Evolutionary conservation across 2,797 vertebrate genomes (phyloP).

Genomic region (Forpus xanthops): DNA sequence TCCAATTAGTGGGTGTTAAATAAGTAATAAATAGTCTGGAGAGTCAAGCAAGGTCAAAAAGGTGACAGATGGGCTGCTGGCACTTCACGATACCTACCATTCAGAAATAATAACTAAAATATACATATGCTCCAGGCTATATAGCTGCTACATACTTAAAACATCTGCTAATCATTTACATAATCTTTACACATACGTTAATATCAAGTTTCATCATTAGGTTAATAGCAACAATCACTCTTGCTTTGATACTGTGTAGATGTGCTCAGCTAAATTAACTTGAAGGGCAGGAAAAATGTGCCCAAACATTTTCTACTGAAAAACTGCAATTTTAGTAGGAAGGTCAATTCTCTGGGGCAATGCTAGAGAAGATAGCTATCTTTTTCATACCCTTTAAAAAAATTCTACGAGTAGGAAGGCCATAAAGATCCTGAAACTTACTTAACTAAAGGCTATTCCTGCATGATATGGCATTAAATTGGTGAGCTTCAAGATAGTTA

Average conservation of each 20-base stretch:
- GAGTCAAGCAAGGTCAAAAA: not conserved
- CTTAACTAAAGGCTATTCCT: not conserved
- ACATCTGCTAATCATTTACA: not conserved
- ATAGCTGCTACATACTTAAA: not conserved
- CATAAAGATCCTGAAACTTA: not conserved
- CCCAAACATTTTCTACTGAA: not conserved
- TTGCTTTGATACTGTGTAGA: not conserved
- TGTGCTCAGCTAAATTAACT: not conserved
- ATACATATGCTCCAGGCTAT: not conserved
- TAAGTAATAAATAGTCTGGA: not conserved
- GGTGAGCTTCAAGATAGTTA: not conserved
- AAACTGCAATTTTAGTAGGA: not conserved
- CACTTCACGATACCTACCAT: not conserved
- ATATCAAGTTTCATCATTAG: not conserved
- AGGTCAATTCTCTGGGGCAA: not conserved
- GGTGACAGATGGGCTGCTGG: not conserved
- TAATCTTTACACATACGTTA: not conserved
- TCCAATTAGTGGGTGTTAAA: not conserved
- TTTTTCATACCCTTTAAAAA: not conserved
- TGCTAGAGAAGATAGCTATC: not conserved
- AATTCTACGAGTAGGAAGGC: not conserved
- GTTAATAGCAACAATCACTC: not conserved
- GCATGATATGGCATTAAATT: not conserved
- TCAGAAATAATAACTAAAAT: not conserved
- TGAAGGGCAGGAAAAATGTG: not conserved